phyloP scores from a whole-genome alignment of 2,113 vertebrate species.

The Microcebus lehilahytsara region DNA sequence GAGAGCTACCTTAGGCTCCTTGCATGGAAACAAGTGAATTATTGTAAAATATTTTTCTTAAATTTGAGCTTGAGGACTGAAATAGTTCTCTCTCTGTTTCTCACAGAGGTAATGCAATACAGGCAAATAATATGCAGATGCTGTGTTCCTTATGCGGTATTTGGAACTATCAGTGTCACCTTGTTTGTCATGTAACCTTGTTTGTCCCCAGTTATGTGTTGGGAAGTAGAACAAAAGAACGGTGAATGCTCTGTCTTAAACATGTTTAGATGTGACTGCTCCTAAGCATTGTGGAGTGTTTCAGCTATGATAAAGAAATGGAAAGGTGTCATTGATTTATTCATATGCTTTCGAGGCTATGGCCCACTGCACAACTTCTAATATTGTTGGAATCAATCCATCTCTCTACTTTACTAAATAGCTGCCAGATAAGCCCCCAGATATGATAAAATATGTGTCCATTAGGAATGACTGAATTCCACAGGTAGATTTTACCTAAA shows the following conservation, averaged over 20 bases:
- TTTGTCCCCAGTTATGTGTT: background rate
- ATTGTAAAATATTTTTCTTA: background rate
- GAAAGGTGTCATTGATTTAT: slow-evolving; percentile 65
- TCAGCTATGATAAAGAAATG: background rate
- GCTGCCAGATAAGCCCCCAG: slow-evolving; percentile 60
- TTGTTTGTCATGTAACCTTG: background rate
- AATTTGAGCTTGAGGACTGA: slow-evolving; percentile 6
- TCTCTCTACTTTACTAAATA: slow-evolving; percentile 64
- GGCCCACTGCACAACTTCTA: slow-evolving; percentile 18
- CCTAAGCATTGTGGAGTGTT: background rate
- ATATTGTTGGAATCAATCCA: slow-evolving; percentile 66
- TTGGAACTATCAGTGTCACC: background rate
- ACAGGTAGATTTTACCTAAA: slow-evolving; percentile 51
- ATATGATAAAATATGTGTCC: slow-evolving; percentile 66
- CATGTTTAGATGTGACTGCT: background rate
- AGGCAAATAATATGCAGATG: background rate
- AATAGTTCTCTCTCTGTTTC: slow-evolving; percentile 11
- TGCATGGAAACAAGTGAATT: slow-evolving; percentile 40
- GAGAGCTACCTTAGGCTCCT: background rate
- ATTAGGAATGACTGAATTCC: slow-evolving; percentile 66
- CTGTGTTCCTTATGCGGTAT: background rate
- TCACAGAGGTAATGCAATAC: background rate
- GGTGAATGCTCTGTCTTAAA: background rate
- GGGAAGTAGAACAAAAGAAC: background rate
- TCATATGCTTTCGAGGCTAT: slow-evolving; percentile 11